phyloP scores from a whole-genome alignment of 2,888 invertebrate species.

The Galerucella pusilla region DNA sequence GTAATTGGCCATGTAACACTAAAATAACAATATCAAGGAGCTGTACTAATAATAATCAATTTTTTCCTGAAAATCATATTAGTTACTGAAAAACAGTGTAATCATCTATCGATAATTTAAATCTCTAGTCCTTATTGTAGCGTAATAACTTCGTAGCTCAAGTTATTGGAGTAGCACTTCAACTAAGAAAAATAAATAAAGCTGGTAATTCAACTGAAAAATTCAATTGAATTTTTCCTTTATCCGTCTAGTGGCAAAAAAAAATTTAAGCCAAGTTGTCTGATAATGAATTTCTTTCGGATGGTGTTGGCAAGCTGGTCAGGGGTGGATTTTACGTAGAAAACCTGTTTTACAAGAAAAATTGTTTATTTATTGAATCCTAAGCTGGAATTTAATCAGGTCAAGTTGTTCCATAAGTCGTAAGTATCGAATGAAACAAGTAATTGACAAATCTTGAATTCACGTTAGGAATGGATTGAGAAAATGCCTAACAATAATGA shows the following conservation, averaged over 20 bases:
- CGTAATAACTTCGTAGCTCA: not conserved
- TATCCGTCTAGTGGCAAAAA: conserved; percentile 7
- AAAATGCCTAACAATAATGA: too few species aligned
- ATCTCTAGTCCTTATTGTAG: not conserved
- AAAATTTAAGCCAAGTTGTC: conserved; percentile 21
- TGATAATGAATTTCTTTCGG: conserved; percentile 29
- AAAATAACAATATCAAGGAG: too few species aligned
- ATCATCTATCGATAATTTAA: not conserved
- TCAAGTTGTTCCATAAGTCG: too few species aligned
- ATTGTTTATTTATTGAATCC: too few species aligned
- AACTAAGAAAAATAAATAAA: not conserved
- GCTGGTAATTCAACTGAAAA: not conserved
- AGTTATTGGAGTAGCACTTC: conserved; percentile 8
- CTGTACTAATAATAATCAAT: not conserved
- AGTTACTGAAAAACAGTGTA: not conserved
- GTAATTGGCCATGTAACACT: too few species aligned
- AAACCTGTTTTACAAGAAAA: not conserved
- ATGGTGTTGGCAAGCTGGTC: conserved; percentile 1
- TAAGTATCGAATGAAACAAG: too few species aligned
- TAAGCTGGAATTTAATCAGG: too few species aligned
- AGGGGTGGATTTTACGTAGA: not conserved
- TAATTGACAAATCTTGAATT: too few species aligned
- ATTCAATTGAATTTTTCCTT: conserved; percentile 12
- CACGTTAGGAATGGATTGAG: too few species aligned
- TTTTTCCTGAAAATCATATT: not conserved